Base-by-base conservation (phyloP, 2,888 invertebrate species). In the Chloroclystis v-ata region DNA sequence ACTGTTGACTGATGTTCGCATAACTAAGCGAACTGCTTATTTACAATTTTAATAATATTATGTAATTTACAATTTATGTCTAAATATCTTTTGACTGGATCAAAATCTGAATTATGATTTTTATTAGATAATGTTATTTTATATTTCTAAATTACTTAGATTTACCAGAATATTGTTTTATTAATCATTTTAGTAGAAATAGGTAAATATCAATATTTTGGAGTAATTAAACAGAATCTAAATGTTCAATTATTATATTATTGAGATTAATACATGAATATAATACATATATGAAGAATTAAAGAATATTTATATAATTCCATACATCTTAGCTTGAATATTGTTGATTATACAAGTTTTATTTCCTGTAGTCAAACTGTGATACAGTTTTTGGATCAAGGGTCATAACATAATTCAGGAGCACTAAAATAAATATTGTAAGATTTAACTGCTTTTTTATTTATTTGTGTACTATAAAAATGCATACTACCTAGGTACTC, bases 101-200 rank as follows among this genome's bases (percentile, higher is more conserved):
- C 86, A 85, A 83, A 82, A 72, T 72, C 73, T 84, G 82, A 83
- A 20, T 83, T 81, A 79, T 63, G 58, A 82, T 73, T 64, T 72
- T 68, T 66, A 63, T 69, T 70, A 71, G 58, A 63, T 56, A 53
- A 33, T 33, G 57, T 60, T 59, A 67, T n/a, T n/a, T n/a, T 61
- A 49, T 69, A 70, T 61, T 52, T 69, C 69, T 69, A 49, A 59
- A 61, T 67, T 65, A 60, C 63, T 75, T 72, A 75, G 75, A 67
- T 75, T 78, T 74, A 61, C 56, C 62, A 66, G 69, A 69, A 61
- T 75, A 72, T 76, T 73, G 16, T 72, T 67, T 62, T 55, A 56
- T 65, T 63, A 66, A 69, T 67, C 64, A 67, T 59, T 59, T 55
- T 52, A 60, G 59, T 64, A 58, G 60, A 37, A 56, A 60, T 54